These are phyloP conservation scores for Calidris pygmaea DNA, from an alignment of 2,113 vertebrate species.

Conservation along the genomic window DNA sequence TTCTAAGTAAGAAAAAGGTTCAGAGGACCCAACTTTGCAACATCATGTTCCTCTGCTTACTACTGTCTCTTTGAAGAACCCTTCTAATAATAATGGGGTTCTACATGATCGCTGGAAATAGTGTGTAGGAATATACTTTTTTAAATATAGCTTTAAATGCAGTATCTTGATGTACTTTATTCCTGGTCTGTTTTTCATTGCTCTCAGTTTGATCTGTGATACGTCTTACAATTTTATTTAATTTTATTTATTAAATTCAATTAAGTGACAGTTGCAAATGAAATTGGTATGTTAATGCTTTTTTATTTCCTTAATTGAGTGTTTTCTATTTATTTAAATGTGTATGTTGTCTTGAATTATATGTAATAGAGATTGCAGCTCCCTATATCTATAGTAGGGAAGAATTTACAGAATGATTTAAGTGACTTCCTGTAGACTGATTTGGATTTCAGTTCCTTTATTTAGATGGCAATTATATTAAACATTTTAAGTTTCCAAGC, in stretches of 20 bases:
- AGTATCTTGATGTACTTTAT: not conserved
- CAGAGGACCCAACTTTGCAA: not conserved
- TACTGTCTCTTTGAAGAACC: not conserved
- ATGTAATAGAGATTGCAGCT: constrained; percentile 62
- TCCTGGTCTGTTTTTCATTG: not conserved
- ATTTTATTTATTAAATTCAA: not conserved
- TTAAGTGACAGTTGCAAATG: not conserved
- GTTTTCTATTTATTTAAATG: constrained; percentile 14
- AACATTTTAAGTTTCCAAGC: not conserved
- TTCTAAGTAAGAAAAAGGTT: not conserved
- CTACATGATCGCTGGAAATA: not conserved
- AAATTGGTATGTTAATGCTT: not conserved
- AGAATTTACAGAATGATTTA: constrained; percentile 77
- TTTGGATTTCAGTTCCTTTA: not conserved
- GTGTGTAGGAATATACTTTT: not conserved
- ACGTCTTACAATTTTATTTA: not conserved
- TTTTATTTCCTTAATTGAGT: not conserved
- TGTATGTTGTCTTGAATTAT: constrained; percentile 56
- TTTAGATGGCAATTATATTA: not conserved
- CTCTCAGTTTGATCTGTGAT: not conserved
- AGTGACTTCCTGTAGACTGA: constrained; percentile 34
- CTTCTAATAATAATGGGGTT: not conserved
- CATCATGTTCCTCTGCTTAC: not conserved
- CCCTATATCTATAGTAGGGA: constrained; percentile 71
- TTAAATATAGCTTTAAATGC: not conserved